phyloP scores from a whole-genome alignment of 1,140 invertebrate species.

The Amyelois transitella region DNA sequence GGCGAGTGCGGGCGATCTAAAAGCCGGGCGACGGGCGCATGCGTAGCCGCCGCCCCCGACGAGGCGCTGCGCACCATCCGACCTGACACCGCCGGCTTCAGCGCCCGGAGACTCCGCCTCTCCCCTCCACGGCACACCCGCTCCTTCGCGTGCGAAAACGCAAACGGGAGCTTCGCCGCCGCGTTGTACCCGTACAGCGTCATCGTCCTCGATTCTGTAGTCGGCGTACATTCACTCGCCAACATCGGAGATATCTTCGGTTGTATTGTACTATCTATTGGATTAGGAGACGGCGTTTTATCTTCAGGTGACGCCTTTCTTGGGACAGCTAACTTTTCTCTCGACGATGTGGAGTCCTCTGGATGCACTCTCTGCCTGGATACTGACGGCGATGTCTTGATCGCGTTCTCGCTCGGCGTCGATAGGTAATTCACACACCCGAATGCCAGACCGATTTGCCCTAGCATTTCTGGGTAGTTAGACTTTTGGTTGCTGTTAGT shows the following conservation, averaged over 20 bases:
- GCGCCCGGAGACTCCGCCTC: constrained; percentile 29
- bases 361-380: constrained; percentile 61
- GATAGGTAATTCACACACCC: constrained; percentile 71
- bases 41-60: constrained; percentile 46
- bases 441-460: constrained; percentile 70
- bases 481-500: constrained; percentile 67
- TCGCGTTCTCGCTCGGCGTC: constrained; percentile 29
- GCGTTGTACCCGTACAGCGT: constrained; percentile 68
- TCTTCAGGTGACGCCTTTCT: constrained; percentile 55
- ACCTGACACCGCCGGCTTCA: constrained; percentile 36
- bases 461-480: constrained; percentile 73
- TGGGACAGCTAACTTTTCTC: constrained; percentile 48
- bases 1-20: constrained; percentile 42
- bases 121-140: constrained; percentile 14
- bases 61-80: constrained; percentile 67
- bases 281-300: constrained; percentile 48
- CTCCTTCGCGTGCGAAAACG: constrained; percentile 55
- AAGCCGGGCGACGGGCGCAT: constrained; percentile 38
- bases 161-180: constrained; percentile 66
- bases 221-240: constrained; percentile 46
- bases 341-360: constrained; percentile 40
- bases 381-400: constrained; percentile 26
- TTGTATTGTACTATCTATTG: constrained; percentile 35
- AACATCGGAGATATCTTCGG: constrained; percentile 63
- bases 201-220: constrained; percentile 45